Conservation (phyloP, 1,140 invertebrate genomes). For the Drosophila prosaltans region DNA sequence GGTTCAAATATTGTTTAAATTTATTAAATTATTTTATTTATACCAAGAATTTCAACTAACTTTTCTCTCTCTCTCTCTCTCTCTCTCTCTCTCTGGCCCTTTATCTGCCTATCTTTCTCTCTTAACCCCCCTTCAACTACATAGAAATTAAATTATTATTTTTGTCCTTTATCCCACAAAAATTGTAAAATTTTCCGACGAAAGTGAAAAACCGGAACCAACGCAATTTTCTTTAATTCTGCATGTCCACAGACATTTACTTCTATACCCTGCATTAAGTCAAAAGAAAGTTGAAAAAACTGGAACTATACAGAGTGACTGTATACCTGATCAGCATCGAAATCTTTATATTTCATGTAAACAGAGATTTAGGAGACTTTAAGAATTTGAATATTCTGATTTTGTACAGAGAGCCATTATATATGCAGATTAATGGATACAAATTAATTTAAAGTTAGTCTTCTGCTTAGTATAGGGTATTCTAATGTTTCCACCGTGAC, state of each 20-base stretch:
- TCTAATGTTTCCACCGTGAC: neutral
- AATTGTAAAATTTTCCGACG: neutral
- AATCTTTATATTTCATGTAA: too few species aligned
- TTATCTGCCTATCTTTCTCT: neutral
- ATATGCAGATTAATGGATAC: neutral
- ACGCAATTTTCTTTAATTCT: conserved; percentile 3
- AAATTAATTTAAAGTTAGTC: neutral
- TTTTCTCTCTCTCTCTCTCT: too few species aligned
- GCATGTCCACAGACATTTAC: neutral
- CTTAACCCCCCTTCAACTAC: neutral
- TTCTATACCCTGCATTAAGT: neutral
- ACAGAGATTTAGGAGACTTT: too few species aligned
- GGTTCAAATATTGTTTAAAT: too few species aligned
- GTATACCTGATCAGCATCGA: too few species aligned
- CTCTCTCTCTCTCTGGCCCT: too few species aligned
- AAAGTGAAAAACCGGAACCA: conserved; percentile 7
- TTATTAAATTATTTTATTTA: too few species aligned
- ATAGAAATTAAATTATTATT: neutral
- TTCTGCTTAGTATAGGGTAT: neutral
- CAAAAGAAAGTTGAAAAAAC: too few species aligned
- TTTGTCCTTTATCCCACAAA: neutral
- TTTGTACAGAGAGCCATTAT: too few species aligned
- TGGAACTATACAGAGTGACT: too few species aligned
- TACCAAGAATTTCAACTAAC: too few species aligned
- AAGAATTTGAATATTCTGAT: too few species aligned